Percentiles rank a stretch among this genome's conserved stretches.
phyloP scores from a whole-genome alignment of 1,140 invertebrate species.

The Laupala kohalensis region DNA sequence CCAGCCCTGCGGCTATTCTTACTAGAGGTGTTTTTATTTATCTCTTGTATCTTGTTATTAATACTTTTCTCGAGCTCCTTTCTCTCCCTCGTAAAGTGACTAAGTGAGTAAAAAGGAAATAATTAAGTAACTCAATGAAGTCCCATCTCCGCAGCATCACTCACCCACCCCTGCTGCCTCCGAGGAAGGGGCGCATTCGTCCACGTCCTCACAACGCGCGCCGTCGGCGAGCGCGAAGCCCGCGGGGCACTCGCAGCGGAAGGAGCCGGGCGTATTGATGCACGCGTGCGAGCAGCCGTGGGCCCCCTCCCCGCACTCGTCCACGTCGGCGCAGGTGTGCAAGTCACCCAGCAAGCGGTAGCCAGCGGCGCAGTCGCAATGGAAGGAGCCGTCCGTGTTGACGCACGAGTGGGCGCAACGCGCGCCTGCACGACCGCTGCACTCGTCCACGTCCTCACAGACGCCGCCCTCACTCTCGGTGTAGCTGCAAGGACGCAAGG shows the following conservation, averaged over 20 bases:
- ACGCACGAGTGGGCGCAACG: slow-evolving; percentile 29
- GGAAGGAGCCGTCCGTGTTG: slow-evolving; percentile 37
- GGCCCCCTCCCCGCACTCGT: slow-evolving; percentile 37
- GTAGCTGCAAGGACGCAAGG: slow-evolving; percentile 39
- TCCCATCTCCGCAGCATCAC: too few relatives aligned
- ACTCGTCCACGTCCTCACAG: slow-evolving; percentile 39
- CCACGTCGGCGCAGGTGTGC: slow-evolving; percentile 30
- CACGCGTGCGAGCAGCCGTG: slow-evolving; percentile 36
- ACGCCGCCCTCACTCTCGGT: slow-evolving; percentile 29
- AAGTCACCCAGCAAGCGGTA: slow-evolving; percentile 32
- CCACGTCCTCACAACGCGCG: slow-evolving; percentile 36
- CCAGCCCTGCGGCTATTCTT: too few relatives aligned
- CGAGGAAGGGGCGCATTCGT: slow-evolving; percentile 18
- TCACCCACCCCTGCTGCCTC: too few relatives aligned
- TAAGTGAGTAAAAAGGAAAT: too few relatives aligned
- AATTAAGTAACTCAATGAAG: too few relatives aligned
- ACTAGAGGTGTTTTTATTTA: too few relatives aligned
- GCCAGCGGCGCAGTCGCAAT: slow-evolving; percentile 41
- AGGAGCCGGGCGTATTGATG: slow-evolving; percentile 33
- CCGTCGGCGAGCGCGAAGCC: slow-evolving; percentile 32
- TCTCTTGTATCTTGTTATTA: too few relatives aligned
- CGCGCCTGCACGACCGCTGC: slow-evolving; percentile 25
- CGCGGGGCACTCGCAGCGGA: slow-evolving; percentile 32
- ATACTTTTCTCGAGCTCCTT: too few relatives aligned
- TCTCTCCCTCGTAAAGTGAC: too few relatives aligned